A percentile compares a stretch with the other conserved stretches of the same genome.
phyloP scores from a whole-genome alignment of 2,113 vertebrate species.

The Prolemur simus region DNA sequence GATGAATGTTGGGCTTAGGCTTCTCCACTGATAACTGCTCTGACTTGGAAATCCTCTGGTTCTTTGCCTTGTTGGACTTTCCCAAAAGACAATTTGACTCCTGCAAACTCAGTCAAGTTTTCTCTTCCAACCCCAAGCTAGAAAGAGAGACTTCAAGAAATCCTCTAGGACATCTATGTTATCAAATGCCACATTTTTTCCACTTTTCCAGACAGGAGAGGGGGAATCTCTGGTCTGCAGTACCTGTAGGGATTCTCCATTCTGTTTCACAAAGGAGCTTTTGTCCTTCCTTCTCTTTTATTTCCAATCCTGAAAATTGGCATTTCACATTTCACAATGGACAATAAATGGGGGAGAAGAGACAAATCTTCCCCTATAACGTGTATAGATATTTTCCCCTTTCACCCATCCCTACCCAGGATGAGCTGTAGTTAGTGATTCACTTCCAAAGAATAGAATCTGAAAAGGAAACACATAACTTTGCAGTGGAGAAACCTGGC shows the following conservation, averaged over 20 bases:
- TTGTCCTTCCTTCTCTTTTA: neutral
- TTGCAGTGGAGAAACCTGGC: neutral
- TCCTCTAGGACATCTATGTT: neutral
- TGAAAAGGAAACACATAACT: neutral
- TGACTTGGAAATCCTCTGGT: neutral
- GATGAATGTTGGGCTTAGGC: neutral
- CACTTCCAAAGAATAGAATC: neutral
- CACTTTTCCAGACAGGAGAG: neutral
- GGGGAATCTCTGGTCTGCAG: neutral
- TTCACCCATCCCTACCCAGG: neutral
- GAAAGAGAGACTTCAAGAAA: neutral
- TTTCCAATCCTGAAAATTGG: constrained; percentile 12
- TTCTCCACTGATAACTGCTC: neutral
- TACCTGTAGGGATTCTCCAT: neutral
- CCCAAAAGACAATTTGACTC: neutral
- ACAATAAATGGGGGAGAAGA: neutral
- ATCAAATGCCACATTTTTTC: neutral
- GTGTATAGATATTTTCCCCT: neutral
- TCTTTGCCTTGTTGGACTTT: neutral
- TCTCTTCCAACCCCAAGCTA: neutral
- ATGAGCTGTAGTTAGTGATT: neutral
- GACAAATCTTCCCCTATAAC: neutral
- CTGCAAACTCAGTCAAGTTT: neutral
- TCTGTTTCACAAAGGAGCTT: neutral
- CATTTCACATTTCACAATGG: constrained; percentile 13